Percentiles rank a stretch among this genome's conserved stretches.
These are phyloP conservation scores for Brachyopa scutellaris DNA, from an alignment of 2,888 invertebrate genomes.

Conservation along the genomic window DNA sequence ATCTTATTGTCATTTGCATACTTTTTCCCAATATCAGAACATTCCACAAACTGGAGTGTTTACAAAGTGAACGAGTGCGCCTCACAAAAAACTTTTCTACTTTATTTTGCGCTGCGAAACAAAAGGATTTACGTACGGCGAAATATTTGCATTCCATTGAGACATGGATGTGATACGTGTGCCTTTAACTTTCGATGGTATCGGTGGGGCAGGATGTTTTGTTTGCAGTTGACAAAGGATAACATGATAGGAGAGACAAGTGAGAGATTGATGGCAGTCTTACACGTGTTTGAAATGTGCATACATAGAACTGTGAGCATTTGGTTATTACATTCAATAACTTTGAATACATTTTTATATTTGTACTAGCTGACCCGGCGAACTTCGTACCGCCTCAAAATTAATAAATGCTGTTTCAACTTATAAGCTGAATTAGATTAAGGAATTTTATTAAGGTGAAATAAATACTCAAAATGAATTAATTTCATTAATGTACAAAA, in stretches of 20 bases:
- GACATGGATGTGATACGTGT: constrained; percentile 49
- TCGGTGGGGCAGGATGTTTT: constrained; percentile 38
- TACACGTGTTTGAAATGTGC: not conserved
- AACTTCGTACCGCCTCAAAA: no score
- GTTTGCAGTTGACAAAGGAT: constrained; percentile 2
- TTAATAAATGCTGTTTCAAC: no score
- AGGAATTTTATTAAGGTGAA: no score
- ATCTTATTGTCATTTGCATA: constrained; percentile 65
- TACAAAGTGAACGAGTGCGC: constrained; percentile 36
- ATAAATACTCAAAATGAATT: no score
- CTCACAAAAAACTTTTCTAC: constrained; percentile 45
- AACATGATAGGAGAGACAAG: not conserved
- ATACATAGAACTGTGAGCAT: no score
- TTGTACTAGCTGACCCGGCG: no score
- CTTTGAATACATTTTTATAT: no score
- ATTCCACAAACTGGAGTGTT: constrained; percentile 39
- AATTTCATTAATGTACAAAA: no score
- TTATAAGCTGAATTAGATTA: no score
- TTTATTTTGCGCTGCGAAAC: constrained; percentile 42
- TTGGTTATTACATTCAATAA: no score
- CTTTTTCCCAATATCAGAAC: constrained; percentile 41
- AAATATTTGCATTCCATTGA: constrained; percentile 69
- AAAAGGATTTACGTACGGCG: constrained; percentile 61
- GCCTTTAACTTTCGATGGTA: constrained; percentile 55
- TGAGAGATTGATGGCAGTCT: not conserved